phyloP scores from a whole-genome alignment of 2,113 vertebrate genomes.

The Arizona elegans region DNA sequence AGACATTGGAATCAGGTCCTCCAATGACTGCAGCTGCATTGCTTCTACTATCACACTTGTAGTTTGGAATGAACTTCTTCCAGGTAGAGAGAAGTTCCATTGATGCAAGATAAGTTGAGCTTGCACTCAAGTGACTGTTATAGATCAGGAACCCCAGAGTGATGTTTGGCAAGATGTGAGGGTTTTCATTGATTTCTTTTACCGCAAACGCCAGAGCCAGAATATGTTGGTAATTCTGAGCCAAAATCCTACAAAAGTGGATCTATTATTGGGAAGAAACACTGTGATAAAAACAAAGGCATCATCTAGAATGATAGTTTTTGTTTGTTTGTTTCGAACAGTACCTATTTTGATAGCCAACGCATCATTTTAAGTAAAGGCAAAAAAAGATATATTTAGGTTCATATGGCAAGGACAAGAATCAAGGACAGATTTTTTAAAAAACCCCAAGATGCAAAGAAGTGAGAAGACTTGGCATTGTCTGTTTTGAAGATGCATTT shows the following conservation, averaged over 20 bases:
- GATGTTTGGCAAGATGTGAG: not conserved
- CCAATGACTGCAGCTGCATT: not conserved
- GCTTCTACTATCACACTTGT: not conserved
- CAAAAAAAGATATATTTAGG: not conserved
- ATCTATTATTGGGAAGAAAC: not conserved
- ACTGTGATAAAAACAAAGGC: not conserved
- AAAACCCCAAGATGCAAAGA: too few relatives aligned
- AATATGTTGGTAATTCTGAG: conserved; percentile 10
- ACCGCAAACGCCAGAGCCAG: not conserved
- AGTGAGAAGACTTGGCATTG: not conserved
- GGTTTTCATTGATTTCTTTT: not conserved
- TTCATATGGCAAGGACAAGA: not conserved
- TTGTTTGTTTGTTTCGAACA: not conserved
- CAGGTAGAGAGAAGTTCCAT: not conserved
- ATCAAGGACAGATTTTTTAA: not conserved
- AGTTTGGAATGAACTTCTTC: not conserved
- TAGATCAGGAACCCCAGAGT: not conserved
- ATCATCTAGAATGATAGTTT: not conserved
- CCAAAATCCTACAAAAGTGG: not conserved
- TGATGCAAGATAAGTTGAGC: not conserved
- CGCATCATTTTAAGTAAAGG: not conserved
- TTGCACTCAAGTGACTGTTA: not conserved
- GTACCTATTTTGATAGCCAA: not conserved
- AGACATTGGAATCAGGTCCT: not conserved
- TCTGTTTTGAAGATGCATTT: not conserved